Evolutionary conservation across 1,140 invertebrate species (phyloP), one percentile per base, ranked within the genome.

Genomic region (Caenorhabditis brenneri): DNA sequence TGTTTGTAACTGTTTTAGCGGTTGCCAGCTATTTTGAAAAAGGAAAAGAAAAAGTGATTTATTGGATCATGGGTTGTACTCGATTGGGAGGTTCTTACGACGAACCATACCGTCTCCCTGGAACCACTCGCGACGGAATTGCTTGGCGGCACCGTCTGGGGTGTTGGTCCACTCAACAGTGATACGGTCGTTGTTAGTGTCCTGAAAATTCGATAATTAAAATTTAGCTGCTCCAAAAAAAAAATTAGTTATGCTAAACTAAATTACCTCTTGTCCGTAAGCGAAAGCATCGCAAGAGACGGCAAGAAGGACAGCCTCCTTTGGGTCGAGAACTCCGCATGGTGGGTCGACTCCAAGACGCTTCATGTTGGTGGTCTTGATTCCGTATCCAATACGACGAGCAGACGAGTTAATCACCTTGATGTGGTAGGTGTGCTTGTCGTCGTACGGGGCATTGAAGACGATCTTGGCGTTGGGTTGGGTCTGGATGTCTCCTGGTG

Each of bases 101-200:
- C 84, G 83, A 42, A 86, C 84, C 69, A 85, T 86, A 24, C 69
- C 85, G 65, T 86, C 84, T 74, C 84, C 80, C 46, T 86, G 85
- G 84, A 86, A 86, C 84, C 85, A 86, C 24, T 86, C 85, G 33
- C 84, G 83, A 42, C 85, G 85, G 79, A 86, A 74, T 46, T 74
- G 65, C 65, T 74, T 74, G 33, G 65, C 65, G 42, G 81, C 81
- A 65, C 81, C 81, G 19, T 82, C 81, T 31, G 83, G 83, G 46
- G 83, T 84, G 79, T 84, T 84, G 78, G 83, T 84, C 83, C 83
- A 84, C 55, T 84, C 83, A 51, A 84, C 65, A 24, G 79, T 84
- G 79, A 84, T 84, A 69, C 83, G 83, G 31, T 55, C 24, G 24
- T 27, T 55, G 53, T 27, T 55, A 6, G 33, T 81, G 31, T 78